phyloP scores from a whole-genome alignment of 2,113 vertebrate genomes.

The Megaptera novaeangliae region DNA sequence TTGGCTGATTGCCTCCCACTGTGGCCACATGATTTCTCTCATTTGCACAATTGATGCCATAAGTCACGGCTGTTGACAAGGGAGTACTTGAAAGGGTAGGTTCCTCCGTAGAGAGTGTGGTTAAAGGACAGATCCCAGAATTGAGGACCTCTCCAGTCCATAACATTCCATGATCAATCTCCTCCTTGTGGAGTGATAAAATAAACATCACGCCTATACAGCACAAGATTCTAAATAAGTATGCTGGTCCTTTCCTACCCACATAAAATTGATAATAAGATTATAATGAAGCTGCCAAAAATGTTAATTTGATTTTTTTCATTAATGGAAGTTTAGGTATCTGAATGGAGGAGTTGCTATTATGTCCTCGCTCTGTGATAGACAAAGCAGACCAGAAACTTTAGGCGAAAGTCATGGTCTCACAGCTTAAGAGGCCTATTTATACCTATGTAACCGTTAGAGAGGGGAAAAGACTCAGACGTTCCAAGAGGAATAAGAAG shows the following conservation, averaged over 20 bases:
- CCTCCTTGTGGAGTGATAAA: not conserved
- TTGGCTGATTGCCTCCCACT: slow-evolving; percentile 68
- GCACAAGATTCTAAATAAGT: not conserved
- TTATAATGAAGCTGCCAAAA: not conserved
- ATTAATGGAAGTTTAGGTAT: not conserved
- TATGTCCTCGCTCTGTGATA: not conserved
- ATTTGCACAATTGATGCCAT: not conserved
- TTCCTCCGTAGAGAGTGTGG: not conserved
- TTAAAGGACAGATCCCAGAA: not conserved
- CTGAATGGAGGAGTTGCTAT: not conserved
- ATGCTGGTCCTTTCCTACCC: not conserved
- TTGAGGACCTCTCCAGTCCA: not conserved
- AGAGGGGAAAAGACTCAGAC: not conserved
- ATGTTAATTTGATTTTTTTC: not conserved
- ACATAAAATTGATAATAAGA: not conserved
- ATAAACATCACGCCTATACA: not conserved
- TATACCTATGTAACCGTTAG: not conserved
- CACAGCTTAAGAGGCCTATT: not conserved
- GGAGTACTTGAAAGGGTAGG: not conserved
- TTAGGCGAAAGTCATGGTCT: not conserved
- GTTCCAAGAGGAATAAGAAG: not conserved
- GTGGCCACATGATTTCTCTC: slow-evolving; percentile 46
- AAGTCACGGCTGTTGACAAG: not conserved
- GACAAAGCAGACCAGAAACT: not conserved
- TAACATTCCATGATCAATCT: not conserved